Base-by-base conservation (phyloP, 2,888 invertebrate species). In the Tipula unca region DNA sequence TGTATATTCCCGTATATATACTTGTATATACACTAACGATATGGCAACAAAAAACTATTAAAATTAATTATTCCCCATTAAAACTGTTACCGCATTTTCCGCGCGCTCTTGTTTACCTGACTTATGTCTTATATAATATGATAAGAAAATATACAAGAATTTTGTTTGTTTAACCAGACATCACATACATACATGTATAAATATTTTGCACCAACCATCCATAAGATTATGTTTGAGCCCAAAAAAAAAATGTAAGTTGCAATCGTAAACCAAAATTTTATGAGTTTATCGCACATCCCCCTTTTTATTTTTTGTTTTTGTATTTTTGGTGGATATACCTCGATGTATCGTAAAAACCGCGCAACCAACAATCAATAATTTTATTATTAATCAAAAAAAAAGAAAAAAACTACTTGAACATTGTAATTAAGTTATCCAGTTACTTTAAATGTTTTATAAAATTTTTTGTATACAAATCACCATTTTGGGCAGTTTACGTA, bases 291-390 rank as follows among this genome's bases (percentile, higher is more conserved):
- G 69, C 69, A 69, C 69, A 69, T 69, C 69, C 69, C 69, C 25
- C 25, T 69, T 69, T 69, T 48, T 48, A 39, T 13, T 39, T 39
- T 39, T 39, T 32, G 32, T 32, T 6, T 32, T 4, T 32, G 32
- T 6, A 32, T 6, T 39, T 48, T 42, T 42, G 42, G 42, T 42
- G 42, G 13, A 42, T 42, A 42, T 14, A n/a, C n/a, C 17, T 48
- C n/a, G 4, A 20, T 48, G 10, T 39, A 39, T 39, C 39, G 39
- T 39, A 13, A 39, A 39, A 48, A n/a, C 17, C 48, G 32, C 14
- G 48, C n/a, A 69, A 69, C 69, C 69, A 69, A 25, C 69, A 69
- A 69, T 69, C 69, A 69, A 69, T 69, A 69, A 69, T 69, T 69
- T 69, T 69, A 25, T 69, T 69, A 69, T 69, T 69, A 69, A 69